Evolutionary conservation across 2,113 vertebrate genomes (phyloP), one percentile per base, ranked within the genome.

Genomic region (Alouatta palliata): DNA sequence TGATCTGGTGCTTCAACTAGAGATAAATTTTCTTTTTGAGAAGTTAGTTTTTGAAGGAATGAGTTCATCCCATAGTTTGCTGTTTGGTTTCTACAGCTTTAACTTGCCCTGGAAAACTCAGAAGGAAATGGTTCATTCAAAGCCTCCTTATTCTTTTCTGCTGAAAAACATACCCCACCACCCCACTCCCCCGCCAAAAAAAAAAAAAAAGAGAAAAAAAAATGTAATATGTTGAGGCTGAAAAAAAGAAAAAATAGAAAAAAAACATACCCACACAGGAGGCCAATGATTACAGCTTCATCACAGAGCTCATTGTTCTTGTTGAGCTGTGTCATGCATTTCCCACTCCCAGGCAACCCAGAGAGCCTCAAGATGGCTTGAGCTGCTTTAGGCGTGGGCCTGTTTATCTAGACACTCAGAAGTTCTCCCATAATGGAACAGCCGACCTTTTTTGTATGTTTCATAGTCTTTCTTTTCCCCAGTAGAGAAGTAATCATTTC

Each of bases 401-500:
- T 64, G 16, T 92, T 73, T 43, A 71, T 91, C 66, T 91, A 40
- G 14, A 61, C 16, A 76, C 56, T 43, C 37, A 32, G 58, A 82
- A 92, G 83, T 32, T 70, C 58, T 93, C 49, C 87, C 27, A 10
- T 12, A 40, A 73, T 30, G 13, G 3, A 90, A 89, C 4, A 73
- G 79, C 40, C 47, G 87, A 52, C 2, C 37, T 70, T 47, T 89
- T 91, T 23, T 75, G 21, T 83, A 30, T 64, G 35, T 76, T 37
- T 90, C 40, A 83, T 10, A 76, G 64, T 40, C 21, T 80, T n/a
- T 79, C 35, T 71, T 35, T 68, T 37, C 68, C 73, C 32, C 30
- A 75, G 88, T 17, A 89, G 16, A 91, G 73, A 96, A 88, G n/a
- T n/a, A 86, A 86, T 96, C 66, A 56, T 35, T 95, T 91, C 76